Percentiles rank a stretch among this genome's conserved stretches.
phyloP scores from a whole-genome alignment of 2,888 invertebrate species.

The Eugnorisma glareosa region DNA sequence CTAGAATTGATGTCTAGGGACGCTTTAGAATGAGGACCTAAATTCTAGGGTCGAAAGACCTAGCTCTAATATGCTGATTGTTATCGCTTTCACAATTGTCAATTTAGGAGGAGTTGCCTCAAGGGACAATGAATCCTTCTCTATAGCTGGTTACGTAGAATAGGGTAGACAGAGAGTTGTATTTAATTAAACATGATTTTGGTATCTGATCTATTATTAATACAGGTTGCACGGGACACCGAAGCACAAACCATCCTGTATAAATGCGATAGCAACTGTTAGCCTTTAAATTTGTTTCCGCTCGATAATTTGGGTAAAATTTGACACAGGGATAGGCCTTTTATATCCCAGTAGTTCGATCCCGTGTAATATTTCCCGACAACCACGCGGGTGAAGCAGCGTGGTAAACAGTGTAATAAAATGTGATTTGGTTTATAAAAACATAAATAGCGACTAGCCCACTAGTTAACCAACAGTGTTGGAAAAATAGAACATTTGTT shows the following conservation, averaged over 20 bases:
- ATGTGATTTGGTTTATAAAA: background rate
- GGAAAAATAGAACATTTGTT: background rate
- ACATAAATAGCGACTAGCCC: background rate
- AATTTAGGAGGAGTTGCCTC: constrained; percentile 24
- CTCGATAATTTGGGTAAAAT: background rate
- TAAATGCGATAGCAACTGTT: no score
- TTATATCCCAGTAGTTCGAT: background rate
- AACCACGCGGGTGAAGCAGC: background rate
- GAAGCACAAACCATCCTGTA: background rate
- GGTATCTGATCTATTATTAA: background rate
- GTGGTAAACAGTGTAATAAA: background rate
- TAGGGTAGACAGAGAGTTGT: background rate
- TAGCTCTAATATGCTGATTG: constrained; percentile 30
- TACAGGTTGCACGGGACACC: background rate
- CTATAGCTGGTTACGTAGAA: background rate
- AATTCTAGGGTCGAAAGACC: constrained; percentile 28
- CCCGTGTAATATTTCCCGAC: background rate
- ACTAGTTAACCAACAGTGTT: background rate
- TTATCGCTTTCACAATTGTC: constrained; percentile 43
- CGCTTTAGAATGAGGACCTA: constrained; percentile 27
- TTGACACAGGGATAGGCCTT: background rate
- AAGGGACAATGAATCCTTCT: background rate
- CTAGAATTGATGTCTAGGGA: constrained; percentile 29
- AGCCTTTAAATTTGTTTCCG: background rate
- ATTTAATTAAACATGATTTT: constrained; percentile 6